Conservation (phyloP, 2,888 invertebrate genomes). For the Spicauda simplicius region DNA sequence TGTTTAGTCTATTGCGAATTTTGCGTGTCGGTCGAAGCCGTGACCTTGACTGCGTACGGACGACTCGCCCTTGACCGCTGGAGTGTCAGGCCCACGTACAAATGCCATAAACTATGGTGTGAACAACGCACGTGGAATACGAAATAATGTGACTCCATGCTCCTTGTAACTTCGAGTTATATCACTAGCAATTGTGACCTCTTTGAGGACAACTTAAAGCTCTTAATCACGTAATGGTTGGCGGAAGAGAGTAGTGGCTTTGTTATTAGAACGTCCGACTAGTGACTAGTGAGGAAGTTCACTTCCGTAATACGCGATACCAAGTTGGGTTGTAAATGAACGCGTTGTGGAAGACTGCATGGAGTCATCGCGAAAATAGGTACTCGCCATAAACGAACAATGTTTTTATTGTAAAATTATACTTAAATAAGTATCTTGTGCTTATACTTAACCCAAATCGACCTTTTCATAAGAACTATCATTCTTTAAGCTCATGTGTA, state of each 20-base stretch:
- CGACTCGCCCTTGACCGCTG: constrained; percentile 52
- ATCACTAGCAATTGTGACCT: constrained; percentile 20
- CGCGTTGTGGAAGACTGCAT: constrained; percentile 6
- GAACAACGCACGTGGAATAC: constrained; percentile 42
- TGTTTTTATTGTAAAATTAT: background rate
- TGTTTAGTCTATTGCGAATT: constrained; percentile 43
- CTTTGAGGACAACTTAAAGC: constrained; percentile 7
- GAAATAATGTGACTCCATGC: constrained; percentile 10
- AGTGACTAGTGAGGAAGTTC: constrained; percentile 37
- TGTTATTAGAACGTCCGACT: constrained; percentile 31
- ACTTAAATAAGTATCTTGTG: too few relatives aligned
- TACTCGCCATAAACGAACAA: background rate
- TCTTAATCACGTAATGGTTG: constrained; percentile 16
- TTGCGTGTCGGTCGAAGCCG: constrained; percentile 49
- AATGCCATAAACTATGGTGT: constrained; percentile 46
- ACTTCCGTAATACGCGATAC: constrained; percentile 36
- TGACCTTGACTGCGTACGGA: constrained; percentile 51
- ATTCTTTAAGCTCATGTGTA: too few relatives aligned
- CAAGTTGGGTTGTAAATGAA: background rate
- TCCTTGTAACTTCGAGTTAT: background rate
- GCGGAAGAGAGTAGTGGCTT: constrained; percentile 6
- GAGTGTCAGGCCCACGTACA: constrained; percentile 48
- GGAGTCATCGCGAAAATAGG: background rate
- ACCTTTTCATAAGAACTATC: too few relatives aligned
- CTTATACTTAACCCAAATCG: too few relatives aligned